Conservation (phyloP, 1,140 invertebrate species). For the Venustaconcha ellipsiformis region DNA sequence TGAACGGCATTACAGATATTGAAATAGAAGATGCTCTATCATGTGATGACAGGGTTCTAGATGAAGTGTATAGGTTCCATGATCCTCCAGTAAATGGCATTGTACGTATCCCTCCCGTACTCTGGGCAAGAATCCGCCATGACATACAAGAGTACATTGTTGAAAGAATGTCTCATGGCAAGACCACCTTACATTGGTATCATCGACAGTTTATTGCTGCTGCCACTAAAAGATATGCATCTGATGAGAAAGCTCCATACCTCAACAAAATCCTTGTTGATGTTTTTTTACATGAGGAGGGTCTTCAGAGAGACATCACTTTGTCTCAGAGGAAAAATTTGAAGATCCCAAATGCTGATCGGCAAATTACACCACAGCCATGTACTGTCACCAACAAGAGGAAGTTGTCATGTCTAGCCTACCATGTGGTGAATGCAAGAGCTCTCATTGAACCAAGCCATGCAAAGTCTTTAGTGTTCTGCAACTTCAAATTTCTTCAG, state of each 20-base stretch:
- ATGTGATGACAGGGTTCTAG: slow-evolving; percentile 62
- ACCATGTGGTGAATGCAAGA: slow-evolving; percentile 43
- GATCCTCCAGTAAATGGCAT: slow-evolving; percentile 62
- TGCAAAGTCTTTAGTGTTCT: slow-evolving; percentile 45
- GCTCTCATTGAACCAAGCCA: slow-evolving; percentile 22
- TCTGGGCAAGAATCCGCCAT: slow-evolving; percentile 78
- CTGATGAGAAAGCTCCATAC: slow-evolving; percentile 52
- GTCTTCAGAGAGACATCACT: slow-evolving; percentile 43
- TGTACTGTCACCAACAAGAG: slow-evolving; percentile 39
- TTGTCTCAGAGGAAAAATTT: slow-evolving; percentile 46
- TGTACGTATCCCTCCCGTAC: slow-evolving; percentile 68
- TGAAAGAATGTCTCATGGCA: slow-evolving; percentile 74
- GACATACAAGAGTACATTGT: slow-evolving; percentile 78
- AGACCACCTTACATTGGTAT: slow-evolving; percentile 84
- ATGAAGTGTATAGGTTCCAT: slow-evolving; percentile 64
- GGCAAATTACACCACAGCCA: slow-evolving; percentile 56
- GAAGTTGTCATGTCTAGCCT: slow-evolving; percentile 53
- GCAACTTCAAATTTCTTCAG: slow-evolving; percentile 49
- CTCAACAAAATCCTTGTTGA: slow-evolving; percentile 48
- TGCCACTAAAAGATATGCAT: slow-evolving; percentile 90
- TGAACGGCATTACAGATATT: slow-evolving; percentile 61
- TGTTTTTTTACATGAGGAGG: slow-evolving; percentile 46
- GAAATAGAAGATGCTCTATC: slow-evolving; percentile 68
- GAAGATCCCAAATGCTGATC: slow-evolving; percentile 48
- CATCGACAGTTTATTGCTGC: slow-evolving; percentile 92